These are phyloP conservation scores for Brachyhypopomus gauderio DNA, from an alignment of 2,113 vertebrate species.

Conservation along the genomic window DNA sequence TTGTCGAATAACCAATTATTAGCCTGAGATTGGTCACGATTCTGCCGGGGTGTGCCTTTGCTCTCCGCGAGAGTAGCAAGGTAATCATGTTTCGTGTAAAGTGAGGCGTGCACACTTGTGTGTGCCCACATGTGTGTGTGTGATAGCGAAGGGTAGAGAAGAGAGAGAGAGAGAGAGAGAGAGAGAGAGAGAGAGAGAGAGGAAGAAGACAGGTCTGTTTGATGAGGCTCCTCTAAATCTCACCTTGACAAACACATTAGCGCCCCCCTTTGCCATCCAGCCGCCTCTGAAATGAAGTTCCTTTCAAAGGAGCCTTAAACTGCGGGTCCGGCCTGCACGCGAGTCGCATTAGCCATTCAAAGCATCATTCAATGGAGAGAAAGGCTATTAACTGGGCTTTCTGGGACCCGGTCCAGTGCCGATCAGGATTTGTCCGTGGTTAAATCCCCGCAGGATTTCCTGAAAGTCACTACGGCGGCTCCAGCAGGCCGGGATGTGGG, in stretches of 20 bases:
- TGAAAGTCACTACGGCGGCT: too few relatives aligned
- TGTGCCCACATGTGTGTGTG: neutral
- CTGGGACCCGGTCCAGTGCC: slow-evolving; percentile 69
- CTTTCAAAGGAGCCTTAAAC: slow-evolving; percentile 67
- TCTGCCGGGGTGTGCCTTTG: slow-evolving; percentile 16
- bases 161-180: neutral
- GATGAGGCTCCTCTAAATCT: slow-evolving; percentile 37
- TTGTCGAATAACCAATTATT: slow-evolving; percentile 14
- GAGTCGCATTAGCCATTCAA: slow-evolving; percentile 72
- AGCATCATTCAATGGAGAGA: slow-evolving; percentile 73
- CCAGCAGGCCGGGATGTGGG: too few relatives aligned
- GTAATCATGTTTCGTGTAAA: slow-evolving; percentile 25
- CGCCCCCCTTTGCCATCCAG: slow-evolving; percentile 56
- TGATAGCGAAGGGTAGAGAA: slow-evolving; percentile 7
- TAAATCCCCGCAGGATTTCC: slow-evolving; percentile 57
- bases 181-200: slow-evolving; percentile 17
- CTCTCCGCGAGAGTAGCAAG: slow-evolving; percentile 20
- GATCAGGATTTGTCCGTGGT: slow-evolving; percentile 69
- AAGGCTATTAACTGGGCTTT: slow-evolving; percentile 67
- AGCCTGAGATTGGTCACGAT: slow-evolving; percentile 18
- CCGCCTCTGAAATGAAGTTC: slow-evolving; percentile 64
- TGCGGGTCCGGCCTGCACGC: slow-evolving; percentile 59
- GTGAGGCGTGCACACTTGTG: neutral
- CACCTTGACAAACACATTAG: slow-evolving; percentile 61
- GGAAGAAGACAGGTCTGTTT: slow-evolving; percentile 11